phyloP scores from a whole-genome alignment of 2,797 vertebrate genomes.

The Eulemur rubriventer region DNA sequence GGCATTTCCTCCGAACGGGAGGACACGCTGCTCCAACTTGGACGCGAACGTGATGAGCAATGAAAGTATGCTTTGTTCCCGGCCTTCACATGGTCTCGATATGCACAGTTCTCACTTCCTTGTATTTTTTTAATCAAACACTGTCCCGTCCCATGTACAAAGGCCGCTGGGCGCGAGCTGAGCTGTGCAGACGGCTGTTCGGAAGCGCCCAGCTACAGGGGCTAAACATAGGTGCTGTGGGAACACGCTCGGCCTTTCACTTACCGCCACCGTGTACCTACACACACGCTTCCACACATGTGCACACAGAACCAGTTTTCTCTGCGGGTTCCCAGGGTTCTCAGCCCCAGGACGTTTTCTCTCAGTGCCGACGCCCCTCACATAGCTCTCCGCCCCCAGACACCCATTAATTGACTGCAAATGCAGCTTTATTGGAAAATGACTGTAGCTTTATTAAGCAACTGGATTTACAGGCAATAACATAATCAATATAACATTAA shows the following conservation, averaged over 20 bases:
- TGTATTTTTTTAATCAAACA: constrained; percentile 84
- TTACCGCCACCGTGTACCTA: background rate
- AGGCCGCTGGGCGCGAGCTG: constrained; percentile 71
- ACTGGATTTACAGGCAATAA: constrained; percentile 85
- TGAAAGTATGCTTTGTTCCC: constrained; percentile 93
- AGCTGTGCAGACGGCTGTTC: constrained; percentile 71
- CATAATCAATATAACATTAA: constrained; percentile 87
- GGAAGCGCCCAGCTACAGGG: constrained; percentile 62
- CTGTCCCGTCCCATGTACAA: constrained; percentile 78
- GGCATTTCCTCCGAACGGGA: constrained; percentile 94
- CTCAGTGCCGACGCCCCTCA: background rate
- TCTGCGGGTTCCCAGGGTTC: background rate
- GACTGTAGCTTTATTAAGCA: constrained; percentile 85
- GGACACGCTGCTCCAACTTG: constrained; percentile 89
- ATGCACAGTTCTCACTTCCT: constrained; percentile 85
- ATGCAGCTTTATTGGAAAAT: constrained; percentile 84
- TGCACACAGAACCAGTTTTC: background rate
- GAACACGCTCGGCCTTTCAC: constrained; percentile 22
- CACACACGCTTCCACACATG: fast-evolving
- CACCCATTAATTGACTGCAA: constrained; percentile 83
- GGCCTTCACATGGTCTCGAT: constrained; percentile 92
- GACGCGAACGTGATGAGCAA: constrained; percentile 92
- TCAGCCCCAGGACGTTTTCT: constrained; percentile 48
- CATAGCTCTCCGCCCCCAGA: constrained; percentile 73
- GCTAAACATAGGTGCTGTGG: constrained; percentile 59